These are phyloP conservation scores for Spinus olivaceus DNA, from an alignment of 2,797 vertebrate genomes.

Conservation along the genomic window DNA sequence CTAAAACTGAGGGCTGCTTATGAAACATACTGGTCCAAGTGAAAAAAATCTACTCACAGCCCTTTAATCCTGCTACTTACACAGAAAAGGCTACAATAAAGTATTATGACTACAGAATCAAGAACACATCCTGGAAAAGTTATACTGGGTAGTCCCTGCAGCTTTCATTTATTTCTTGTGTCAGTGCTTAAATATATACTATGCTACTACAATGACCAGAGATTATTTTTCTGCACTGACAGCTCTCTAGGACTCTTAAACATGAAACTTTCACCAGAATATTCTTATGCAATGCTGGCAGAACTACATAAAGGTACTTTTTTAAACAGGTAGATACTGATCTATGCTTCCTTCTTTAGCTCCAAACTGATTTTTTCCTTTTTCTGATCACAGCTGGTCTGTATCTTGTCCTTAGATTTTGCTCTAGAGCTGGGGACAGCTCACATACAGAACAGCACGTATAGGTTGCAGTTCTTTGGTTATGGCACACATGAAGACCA, in stretches of 20 bases:
- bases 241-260: background rate
- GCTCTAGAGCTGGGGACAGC: background rate
- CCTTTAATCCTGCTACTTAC: background rate
- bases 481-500: background rate
- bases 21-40: background rate
- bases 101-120: background rate
- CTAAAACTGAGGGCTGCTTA: background rate
- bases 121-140: background rate
- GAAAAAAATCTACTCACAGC: background rate
- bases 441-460: rapidly evolving
- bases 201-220: background rate
- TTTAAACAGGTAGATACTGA: background rate
- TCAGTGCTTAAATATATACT: background rate
- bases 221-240: background rate
- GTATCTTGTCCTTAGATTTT: background rate
- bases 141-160: background rate
- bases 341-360: background rate
- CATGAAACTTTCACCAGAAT: background rate
- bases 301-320: rapidly evolving
- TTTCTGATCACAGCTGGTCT: background rate
- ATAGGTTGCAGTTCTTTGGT: background rate
- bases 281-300: background rate
- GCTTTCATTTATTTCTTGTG: background rate
- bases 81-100: background rate
- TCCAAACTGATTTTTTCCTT: background rate